Evolutionary conservation across 92 coral and sea anemone genomes (phyloP).

Genomic region (Zoanthus gigantus): DNA sequence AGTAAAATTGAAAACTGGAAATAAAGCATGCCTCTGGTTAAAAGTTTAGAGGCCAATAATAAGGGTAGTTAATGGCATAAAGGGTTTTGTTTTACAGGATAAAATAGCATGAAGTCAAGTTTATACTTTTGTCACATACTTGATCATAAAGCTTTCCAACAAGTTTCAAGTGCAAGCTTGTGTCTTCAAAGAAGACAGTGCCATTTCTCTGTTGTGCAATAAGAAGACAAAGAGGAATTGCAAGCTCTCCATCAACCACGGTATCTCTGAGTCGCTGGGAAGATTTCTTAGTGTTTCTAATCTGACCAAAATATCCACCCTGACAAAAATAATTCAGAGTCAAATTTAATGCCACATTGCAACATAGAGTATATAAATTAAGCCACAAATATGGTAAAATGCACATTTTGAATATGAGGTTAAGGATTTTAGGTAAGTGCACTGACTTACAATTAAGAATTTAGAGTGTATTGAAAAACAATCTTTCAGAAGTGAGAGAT

Average conservation of each 20-base stretch:
- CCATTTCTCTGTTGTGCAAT: constrained; percentile 99
- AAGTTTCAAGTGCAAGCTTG: constrained; percentile 87
- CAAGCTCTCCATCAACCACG: constrained; percentile 88
- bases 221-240: constrained; percentile 89
- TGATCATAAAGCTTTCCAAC: constrained; percentile 98
- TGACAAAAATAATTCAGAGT: constrained; percentile 16
- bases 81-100: too few species aligned
- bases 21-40: too few species aligned
- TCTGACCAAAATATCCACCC: constrained; percentile 99
- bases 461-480: too few species aligned
- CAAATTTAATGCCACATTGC: neutral
- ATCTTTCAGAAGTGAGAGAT: too few species aligned
- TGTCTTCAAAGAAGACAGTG: constrained; percentile 91
- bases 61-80: too few species aligned
- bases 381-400: too few species aligned
- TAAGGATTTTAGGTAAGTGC: too few species aligned
- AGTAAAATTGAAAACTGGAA: too few species aligned
- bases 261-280: constrained; percentile 96
- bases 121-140: constrained; percentile 54
- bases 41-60: too few species aligned
- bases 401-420: too few species aligned
- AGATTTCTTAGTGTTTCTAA: constrained; percentile 96
- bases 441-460: too few species aligned
- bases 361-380: neutral
- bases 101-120: too few species aligned